phyloP scores from a whole-genome alignment of 2,797 vertebrate species.

The Thamnophis elegans region DNA sequence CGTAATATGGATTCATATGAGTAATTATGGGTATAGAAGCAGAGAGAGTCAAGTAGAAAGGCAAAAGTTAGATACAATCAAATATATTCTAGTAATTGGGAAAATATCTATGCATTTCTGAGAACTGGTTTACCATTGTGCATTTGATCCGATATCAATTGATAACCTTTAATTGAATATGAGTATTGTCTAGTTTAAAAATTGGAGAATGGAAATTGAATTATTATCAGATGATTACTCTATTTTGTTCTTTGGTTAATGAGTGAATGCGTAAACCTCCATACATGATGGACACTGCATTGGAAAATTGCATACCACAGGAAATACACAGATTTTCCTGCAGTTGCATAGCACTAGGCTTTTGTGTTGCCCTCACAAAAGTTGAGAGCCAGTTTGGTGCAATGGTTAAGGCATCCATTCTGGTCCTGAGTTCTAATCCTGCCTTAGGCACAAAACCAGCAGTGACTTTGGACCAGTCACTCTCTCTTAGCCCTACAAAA shows the following conservation, averaged over 20 bases:
- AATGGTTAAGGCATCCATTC: neutral
- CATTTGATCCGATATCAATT: neutral
- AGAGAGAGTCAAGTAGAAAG: neutral
- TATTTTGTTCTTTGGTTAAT: neutral
- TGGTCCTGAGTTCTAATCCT: neutral
- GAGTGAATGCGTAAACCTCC: neutral
- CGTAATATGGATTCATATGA: neutral
- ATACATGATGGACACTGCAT: neutral
- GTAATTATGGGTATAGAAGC: neutral
- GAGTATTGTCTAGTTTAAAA: neutral
- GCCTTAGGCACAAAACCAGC: neutral
- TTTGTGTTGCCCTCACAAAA: neutral
- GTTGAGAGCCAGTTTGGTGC: neutral
- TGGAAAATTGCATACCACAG: neutral
- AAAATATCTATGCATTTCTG: neutral
- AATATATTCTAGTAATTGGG: neutral
- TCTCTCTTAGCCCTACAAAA: neutral
- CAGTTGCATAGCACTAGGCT: neutral
- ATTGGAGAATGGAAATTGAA: neutral
- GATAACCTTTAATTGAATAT: neutral
- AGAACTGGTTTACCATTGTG: neutral
- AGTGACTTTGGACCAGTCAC: neutral
- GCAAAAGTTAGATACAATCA: neutral
- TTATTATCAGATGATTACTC: neutral
- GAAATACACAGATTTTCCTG: neutral